phyloP scores from a whole-genome alignment of 2,113 vertebrate species.

The Lynx canadensis region DNA sequence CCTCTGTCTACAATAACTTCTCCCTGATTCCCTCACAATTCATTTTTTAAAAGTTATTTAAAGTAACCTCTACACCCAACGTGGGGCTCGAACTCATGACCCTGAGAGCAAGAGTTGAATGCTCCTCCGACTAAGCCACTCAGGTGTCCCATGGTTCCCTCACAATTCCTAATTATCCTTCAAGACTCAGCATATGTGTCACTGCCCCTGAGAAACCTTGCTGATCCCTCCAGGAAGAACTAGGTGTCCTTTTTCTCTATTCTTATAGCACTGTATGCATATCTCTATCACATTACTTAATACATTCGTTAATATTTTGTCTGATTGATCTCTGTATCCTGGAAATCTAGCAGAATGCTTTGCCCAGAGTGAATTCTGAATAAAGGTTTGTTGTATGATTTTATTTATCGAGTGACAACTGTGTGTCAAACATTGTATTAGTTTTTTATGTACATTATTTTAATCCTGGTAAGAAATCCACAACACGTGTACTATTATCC shows the following conservation, averaged over 20 bases:
- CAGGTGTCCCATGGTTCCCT: not conserved
- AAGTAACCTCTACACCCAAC: too few species aligned
- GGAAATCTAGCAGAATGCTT: constrained; percentile 2
- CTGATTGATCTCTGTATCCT: constrained; percentile 29
- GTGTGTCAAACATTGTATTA: not conserved
- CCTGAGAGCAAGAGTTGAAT: too few species aligned
- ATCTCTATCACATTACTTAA: not conserved
- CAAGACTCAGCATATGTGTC: not conserved
- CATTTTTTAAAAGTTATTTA: too few species aligned
- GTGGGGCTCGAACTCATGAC: too few species aligned
- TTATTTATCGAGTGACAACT: constrained; percentile 17
- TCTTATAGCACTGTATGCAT: not conserved
- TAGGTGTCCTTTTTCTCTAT: not conserved
- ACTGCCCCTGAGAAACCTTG: not conserved
- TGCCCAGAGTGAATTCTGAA: not conserved
- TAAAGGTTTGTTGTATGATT: constrained; percentile 30
- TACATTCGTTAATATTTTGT: not conserved
- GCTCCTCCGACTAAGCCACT: too few species aligned
- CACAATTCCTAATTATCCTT: not conserved
- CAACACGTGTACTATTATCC: not conserved
- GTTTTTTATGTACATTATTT: constrained; percentile 7
- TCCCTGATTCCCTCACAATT: not conserved
- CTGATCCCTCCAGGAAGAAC: not conserved
- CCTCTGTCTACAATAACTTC: not conserved
- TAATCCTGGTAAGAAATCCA: constrained; percentile 26